These are phyloP conservation scores for Enteromius paludinosus DNA, from an alignment of 2,797 vertebrate species.

Conservation along the genomic window DNA sequence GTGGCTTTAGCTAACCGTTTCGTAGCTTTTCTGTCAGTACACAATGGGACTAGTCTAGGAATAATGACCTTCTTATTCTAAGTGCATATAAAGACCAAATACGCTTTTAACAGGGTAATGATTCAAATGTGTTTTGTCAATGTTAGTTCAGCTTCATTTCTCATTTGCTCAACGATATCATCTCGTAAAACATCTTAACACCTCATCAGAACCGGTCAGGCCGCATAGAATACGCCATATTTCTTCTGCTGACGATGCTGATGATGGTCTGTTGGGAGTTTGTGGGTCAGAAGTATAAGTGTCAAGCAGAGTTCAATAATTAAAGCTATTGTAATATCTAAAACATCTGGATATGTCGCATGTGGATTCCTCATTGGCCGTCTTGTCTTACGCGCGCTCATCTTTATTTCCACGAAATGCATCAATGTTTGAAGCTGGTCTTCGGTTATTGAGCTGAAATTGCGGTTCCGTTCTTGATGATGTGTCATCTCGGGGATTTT, in stretches of 20 bases:
- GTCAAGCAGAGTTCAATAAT: conserved; percentile 41
- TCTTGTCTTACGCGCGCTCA: neutral
- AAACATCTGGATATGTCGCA: conserved; percentile 33
- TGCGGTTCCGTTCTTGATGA: conserved; percentile 19
- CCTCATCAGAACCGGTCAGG: conserved; percentile 12
- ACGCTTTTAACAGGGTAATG: conserved; percentile 41
- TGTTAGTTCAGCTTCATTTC: conserved; percentile 38
- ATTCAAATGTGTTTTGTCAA: conserved; percentile 37
- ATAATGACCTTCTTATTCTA: conserved; percentile 17
- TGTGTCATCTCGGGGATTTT: conserved; percentile 26
- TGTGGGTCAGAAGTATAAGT: conserved; percentile 25
- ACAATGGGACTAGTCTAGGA: conserved; percentile 17
- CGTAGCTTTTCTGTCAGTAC: conserved; percentile 11
- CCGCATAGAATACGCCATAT: neutral
- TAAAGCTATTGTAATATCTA: conserved; percentile 35
- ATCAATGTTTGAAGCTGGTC: conserved; percentile 7
- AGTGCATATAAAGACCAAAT: conserved; percentile 23
- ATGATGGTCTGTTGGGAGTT: conserved; percentile 17
- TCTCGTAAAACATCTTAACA: conserved; percentile 37
- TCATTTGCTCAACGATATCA: conserved; percentile 29
- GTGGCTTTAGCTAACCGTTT: conserved; percentile 1
- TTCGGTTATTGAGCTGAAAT: conserved; percentile 5
- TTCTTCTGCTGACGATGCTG: conserved; percentile 25
- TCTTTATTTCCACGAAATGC: conserved; percentile 2
- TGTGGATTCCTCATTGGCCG: conserved; percentile 31